phyloP scores from a whole-genome alignment of 2,888 invertebrate species.

The Chrysomela aeneicollis region DNA sequence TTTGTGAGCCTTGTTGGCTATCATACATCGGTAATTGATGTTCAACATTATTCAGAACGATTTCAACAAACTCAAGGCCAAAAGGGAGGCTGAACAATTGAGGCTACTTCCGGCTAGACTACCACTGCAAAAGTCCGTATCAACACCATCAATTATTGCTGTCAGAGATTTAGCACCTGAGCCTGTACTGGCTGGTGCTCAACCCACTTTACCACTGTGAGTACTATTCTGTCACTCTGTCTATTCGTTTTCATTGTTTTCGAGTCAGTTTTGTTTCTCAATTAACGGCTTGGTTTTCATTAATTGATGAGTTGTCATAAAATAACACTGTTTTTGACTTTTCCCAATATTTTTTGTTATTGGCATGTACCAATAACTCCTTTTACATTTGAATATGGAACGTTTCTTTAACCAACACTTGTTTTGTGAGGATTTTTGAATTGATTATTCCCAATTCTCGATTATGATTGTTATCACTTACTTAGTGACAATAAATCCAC shows the following conservation, averaged over 20 bases:
- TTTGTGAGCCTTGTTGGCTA: too few species aligned
- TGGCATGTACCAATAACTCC: slow-evolving; percentile 16
- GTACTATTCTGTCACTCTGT: slow-evolving; percentile 48
- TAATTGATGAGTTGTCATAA: background rate
- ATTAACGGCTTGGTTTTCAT: slow-evolving; percentile 7
- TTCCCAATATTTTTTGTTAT: slow-evolving; percentile 9
- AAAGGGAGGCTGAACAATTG: slow-evolving; percentile 66
- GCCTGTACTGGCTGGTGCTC: slow-evolving; percentile 61
- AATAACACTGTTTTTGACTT: background rate
- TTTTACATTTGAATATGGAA: background rate
- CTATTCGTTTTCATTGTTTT: background rate
- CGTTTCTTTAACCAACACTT: slow-evolving; percentile 10
- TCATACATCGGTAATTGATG: background rate
- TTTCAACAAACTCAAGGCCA: slow-evolving; percentile 74
- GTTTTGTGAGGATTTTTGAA: background rate
- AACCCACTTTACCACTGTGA: slow-evolving; percentile 68
- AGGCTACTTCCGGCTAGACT: slow-evolving; percentile 70
- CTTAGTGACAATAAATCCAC: slow-evolving; percentile 11
- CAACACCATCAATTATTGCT: slow-evolving; percentile 88
- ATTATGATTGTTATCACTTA: slow-evolving; percentile 12
- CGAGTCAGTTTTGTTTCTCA: slow-evolving; percentile 13
- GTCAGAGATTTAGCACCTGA: slow-evolving; percentile 69
- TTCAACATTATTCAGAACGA: slow-evolving; percentile 66
- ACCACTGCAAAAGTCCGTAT: slow-evolving; percentile 88
- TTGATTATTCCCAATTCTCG: background rate